Conservation (phyloP, 2,797 vertebrate genomes). For the Pagetopsis macropterus region DNA sequence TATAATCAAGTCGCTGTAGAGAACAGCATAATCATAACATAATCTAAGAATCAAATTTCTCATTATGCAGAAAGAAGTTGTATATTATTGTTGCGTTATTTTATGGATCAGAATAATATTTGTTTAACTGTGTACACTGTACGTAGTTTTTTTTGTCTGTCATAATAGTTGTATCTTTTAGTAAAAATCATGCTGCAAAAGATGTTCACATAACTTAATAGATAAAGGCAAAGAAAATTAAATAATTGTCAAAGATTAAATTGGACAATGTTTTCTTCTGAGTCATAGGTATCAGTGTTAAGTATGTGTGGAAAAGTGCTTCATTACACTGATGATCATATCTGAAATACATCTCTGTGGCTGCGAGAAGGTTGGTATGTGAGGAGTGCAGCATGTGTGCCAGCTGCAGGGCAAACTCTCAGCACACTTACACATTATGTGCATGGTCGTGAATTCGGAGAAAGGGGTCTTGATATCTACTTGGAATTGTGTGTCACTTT, state of each 20-base stretch:
- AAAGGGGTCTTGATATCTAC: conserved; percentile 6
- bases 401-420: conserved; percentile 31
- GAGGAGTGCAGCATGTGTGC: conserved; percentile 20
- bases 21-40: background rate
- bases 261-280: background rate
- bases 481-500: conserved; percentile 15
- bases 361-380: conserved; percentile 16
- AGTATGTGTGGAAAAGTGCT: conserved; percentile 10
- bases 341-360: conserved; percentile 22
- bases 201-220: background rate
- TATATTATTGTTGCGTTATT: background rate
- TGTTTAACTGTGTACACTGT: background rate
- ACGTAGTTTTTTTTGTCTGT: background rate
- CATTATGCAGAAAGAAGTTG: too few species aligned
- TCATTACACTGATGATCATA: background rate
- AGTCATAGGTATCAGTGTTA: background rate
- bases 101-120: background rate
- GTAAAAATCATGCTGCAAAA: background rate
- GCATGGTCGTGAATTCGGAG: conserved; percentile 13
- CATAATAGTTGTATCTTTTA: background rate
- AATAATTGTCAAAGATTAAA: background rate
- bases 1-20: background rate
- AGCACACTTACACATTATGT: background rate
- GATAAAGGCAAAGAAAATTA: too few species aligned
- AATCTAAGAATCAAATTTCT: background rate